phyloP scores from a whole-genome alignment of 2,888 invertebrate species.

The Keiferia lycopersicella region DNA sequence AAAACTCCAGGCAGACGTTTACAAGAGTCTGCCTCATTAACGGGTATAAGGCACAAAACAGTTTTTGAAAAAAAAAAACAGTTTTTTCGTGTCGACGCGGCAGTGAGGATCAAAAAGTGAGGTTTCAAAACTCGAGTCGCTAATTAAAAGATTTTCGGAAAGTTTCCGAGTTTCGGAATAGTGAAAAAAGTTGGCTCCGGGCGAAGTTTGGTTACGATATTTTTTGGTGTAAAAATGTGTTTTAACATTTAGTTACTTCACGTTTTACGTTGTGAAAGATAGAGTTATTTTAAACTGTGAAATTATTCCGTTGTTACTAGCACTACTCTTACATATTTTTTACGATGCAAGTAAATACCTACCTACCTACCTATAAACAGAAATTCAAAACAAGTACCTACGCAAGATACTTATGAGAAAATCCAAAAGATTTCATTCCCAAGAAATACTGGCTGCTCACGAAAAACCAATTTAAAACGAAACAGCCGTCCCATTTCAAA shows the following conservation, averaged over 20 bases:
- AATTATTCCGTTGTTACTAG: neutral
- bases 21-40: constrained; percentile 70
- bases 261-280: neutral
- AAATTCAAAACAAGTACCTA: too few species aligned
- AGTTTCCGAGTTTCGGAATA: neutral
- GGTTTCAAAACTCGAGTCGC: constrained; percentile 1
- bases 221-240: neutral
- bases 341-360: neutral
- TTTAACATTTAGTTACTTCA: neutral
- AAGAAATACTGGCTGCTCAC: constrained; percentile 9
- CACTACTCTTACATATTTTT: neutral
- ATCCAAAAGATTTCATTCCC: neutral
- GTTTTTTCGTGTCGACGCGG: neutral
- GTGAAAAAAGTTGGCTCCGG: constrained; percentile 11
- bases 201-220: neutral
- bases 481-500: constrained; percentile 36
- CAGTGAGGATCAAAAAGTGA: too few species aligned
- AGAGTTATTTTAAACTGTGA: neutral
- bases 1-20: constrained; percentile 27
- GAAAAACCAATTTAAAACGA: constrained; percentile 19
- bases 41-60: constrained; percentile 42
- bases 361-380: too few species aligned
- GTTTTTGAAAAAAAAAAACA: constrained; percentile 1
- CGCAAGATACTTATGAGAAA: neutral
- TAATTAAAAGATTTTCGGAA: constrained; percentile 24